Evolutionary conservation across 1,140 invertebrate genomes (phyloP).

Genomic region (Dolichoris vasculosae): DNA sequence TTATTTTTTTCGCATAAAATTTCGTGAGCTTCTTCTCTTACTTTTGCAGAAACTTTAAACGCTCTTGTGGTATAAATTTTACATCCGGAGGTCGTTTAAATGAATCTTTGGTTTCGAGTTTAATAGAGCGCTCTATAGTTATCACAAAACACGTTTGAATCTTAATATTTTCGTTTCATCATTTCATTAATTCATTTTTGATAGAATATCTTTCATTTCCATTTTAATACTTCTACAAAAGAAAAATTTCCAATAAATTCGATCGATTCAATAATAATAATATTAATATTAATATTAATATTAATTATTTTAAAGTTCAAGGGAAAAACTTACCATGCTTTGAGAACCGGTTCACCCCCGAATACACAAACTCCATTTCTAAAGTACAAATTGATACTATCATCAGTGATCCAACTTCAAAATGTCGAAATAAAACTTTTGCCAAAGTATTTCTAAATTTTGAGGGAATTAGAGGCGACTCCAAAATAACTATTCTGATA

Average conservation of each 20-base stretch:
- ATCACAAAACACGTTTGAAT: slow-evolving; percentile 89
- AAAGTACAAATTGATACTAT: slow-evolving; percentile 87
- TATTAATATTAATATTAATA: neutral
- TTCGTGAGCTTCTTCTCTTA: slow-evolving; percentile 87
- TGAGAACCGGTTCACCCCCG: slow-evolving; percentile 87
- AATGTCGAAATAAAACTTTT: slow-evolving; percentile 93
- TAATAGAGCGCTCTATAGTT: slow-evolving; percentile 80
- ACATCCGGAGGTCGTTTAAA: slow-evolving; percentile 77
- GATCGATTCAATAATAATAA: no score
- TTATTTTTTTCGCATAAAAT: slow-evolving; percentile 89
- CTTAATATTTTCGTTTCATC: slow-evolving; percentile 82
- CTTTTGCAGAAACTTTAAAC: slow-evolving; percentile 80
- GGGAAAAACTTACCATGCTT: slow-evolving; percentile 85
- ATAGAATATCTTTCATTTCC: slow-evolving; percentile 55
- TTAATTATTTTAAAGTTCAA: slow-evolving; percentile 70
- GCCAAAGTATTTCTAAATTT: slow-evolving; percentile 89
- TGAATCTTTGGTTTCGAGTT: slow-evolving; percentile 74
- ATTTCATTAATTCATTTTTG: slow-evolving; percentile 74
- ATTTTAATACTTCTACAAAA: slow-evolving; percentile 64
- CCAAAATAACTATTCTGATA: slow-evolving; percentile 90
- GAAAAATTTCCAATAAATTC: slow-evolving; percentile 22
- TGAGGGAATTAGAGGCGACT: slow-evolving; percentile 89
- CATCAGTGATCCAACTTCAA: slow-evolving; percentile 84
- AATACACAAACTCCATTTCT: slow-evolving; percentile 86
- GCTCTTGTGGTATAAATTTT: slow-evolving; percentile 80